Percentiles rank a stretch among this genome's conserved stretches.
phyloP scores from a whole-genome alignment of 2,888 invertebrate species.

The Pristionchus arcanus region DNA sequence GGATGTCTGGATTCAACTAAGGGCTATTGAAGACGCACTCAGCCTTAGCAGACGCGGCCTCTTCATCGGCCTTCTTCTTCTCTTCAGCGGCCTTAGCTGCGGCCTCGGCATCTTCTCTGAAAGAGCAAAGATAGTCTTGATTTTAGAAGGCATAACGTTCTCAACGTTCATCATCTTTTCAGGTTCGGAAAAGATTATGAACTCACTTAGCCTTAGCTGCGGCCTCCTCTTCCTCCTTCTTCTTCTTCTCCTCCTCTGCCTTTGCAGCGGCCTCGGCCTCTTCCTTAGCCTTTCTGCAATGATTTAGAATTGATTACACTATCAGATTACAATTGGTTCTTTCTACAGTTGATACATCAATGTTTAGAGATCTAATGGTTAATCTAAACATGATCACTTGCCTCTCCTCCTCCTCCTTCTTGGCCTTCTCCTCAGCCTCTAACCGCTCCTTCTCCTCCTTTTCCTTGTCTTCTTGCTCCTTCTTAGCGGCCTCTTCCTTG shows the following conservation, averaged over 20 bases:
- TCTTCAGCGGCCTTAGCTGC: neutral
- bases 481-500: conserved; percentile 55
- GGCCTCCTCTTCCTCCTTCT: conserved; percentile 45
- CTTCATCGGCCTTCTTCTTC: conserved; percentile 34
- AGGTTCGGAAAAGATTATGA: neutral
- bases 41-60: conserved; percentile 54
- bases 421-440: conserved; percentile 47
- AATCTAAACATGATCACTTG: neutral
- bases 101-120: neutral
- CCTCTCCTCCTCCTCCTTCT: conserved; percentile 42
- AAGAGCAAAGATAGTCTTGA: neutral
- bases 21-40: neutral
- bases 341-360: neutral
- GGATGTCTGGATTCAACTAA: neutral
- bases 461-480: conserved; percentile 53
- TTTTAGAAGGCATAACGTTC: neutral
- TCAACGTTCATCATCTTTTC: too few species aligned
- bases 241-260: conserved; percentile 39
- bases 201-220: conserved; percentile 49
- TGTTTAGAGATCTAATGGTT: neutral
- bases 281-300: conserved; percentile 44
- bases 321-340: neutral
- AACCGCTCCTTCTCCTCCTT: conserved; percentile 46
- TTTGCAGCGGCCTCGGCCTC: conserved; percentile 29
- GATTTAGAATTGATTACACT: neutral